Conservation (phyloP, 2,797 vertebrate genomes). For the Podargus strigoides region DNA sequence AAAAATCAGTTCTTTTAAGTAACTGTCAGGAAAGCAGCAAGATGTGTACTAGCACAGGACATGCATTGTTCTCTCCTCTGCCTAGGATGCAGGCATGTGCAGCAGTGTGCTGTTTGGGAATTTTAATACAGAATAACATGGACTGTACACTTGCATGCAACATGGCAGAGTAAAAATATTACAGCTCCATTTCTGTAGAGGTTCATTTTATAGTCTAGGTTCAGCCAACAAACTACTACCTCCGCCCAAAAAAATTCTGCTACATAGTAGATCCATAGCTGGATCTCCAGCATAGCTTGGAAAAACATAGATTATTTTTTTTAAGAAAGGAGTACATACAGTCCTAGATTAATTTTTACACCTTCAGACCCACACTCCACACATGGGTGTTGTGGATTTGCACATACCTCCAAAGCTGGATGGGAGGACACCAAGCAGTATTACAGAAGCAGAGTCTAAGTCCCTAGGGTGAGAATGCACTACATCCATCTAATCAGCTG, state of each 20-base stretch:
- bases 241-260: not conserved
- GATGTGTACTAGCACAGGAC: not conserved
- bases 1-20: not conserved
- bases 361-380: not conserved
- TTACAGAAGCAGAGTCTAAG: not conserved
- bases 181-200: not conserved
- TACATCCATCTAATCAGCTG: not conserved
- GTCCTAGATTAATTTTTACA: not conserved
- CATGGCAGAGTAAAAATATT: not conserved
- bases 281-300: not conserved
- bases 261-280: not conserved
- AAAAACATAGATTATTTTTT: not conserved
- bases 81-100: not conserved
- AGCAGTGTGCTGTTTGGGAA: not conserved
- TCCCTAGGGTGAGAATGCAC: not conserved
- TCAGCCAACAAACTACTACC: not conserved
- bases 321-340: not conserved
- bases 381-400: not conserved
- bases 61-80: not conserved
- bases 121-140: not conserved
- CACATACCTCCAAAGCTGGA: not conserved
- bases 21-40: not conserved
- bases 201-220: not conserved
- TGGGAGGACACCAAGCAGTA: not conserved
- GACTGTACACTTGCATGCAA: not conserved